phyloP scores from a whole-genome alignment of 1,140 invertebrate species.

The Phymorhynchus buccinoides region DNA sequence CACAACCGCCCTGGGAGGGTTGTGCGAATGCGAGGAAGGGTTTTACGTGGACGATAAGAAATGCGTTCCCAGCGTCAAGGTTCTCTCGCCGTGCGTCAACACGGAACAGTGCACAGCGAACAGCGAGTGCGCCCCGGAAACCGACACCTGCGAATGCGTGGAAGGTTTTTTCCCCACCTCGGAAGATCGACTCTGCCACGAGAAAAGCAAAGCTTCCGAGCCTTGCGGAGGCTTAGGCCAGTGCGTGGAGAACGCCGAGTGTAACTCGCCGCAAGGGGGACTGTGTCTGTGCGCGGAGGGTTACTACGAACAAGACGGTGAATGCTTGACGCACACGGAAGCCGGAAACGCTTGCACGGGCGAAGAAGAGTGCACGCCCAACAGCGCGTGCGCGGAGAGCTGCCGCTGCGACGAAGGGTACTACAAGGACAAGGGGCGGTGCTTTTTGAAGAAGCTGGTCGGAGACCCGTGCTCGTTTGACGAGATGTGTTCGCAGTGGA shows the following conservation, averaged over 20 bases:
- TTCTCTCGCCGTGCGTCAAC: slow-evolving; percentile 13
- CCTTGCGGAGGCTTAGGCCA: slow-evolving; percentile 33
- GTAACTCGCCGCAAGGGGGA: slow-evolving; percentile 37
- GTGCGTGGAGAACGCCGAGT: slow-evolving; percentile 35
- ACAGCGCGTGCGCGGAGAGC: slow-evolving; percentile 38
- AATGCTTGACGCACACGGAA: slow-evolving; percentile 22
- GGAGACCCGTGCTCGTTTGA: slow-evolving; percentile 38
- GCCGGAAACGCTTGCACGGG: slow-evolving; percentile 35
- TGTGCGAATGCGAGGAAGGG: slow-evolving; percentile 40
- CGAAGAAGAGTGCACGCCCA: slow-evolving; percentile 38
- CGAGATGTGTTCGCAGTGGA: slow-evolving; percentile 37
- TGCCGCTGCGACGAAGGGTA: slow-evolving; percentile 8
- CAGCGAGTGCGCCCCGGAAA: slow-evolving; percentile 20
- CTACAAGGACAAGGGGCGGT: slow-evolving; percentile 38
- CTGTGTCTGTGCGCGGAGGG: slow-evolving; percentile 26
- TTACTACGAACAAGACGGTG: slow-evolving; percentile 34
- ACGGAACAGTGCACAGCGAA: slow-evolving; percentile 26
- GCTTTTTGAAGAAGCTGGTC: slow-evolving; percentile 34
- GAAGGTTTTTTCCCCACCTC: slow-evolving; percentile 26
- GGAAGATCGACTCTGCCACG: not conserved
- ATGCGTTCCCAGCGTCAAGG: slow-evolving; percentile 30
- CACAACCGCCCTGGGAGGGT: slow-evolving; percentile 31
- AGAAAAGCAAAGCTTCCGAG: slow-evolving; percentile 17
- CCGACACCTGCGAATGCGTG: slow-evolving; percentile 30
- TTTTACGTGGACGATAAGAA: slow-evolving; percentile 15